Evolutionary conservation across 2,113 vertebrate species (phyloP).

Genomic region (Eptesicus fuscus): DNA sequence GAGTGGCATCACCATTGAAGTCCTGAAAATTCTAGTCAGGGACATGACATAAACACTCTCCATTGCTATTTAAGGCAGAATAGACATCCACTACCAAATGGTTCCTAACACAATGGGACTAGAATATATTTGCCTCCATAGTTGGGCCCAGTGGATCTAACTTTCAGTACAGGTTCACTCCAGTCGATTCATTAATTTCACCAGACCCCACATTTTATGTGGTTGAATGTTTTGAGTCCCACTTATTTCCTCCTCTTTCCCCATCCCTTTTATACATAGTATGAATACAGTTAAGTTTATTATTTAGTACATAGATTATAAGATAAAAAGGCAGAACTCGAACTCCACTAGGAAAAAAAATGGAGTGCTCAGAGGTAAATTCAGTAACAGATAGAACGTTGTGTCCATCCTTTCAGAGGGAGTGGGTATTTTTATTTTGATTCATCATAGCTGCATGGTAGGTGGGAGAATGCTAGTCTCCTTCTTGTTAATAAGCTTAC

Average conservation of each 20-base stretch:
- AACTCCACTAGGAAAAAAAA: background rate
- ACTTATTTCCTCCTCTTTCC: background rate
- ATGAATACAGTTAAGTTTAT: background rate
- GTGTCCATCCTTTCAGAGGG: background rate
- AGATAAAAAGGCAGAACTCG: background rate
- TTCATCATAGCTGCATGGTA: background rate
- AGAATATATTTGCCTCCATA: background rate
- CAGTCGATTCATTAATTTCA: background rate
- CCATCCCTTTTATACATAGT: background rate
- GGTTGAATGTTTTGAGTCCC: background rate
- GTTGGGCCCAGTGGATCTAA: background rate
- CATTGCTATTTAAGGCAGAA: background rate
- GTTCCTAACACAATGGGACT: background rate
- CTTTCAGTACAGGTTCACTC: background rate
- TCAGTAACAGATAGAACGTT: background rate
- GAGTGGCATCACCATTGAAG: background rate
- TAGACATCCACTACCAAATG: background rate
- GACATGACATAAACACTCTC: background rate
- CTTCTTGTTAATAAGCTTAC: background rate
- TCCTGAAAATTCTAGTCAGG: background rate
- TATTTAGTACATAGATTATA: background rate
- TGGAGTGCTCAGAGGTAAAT: background rate
- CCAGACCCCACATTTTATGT: background rate
- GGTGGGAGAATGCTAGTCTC: background rate
- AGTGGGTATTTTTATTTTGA: background rate